Percentiles rank a stretch among this genome's conserved stretches.
Conservation (phyloP, 1,140 invertebrate species). For the Metopolophium dirhodum region DNA sequence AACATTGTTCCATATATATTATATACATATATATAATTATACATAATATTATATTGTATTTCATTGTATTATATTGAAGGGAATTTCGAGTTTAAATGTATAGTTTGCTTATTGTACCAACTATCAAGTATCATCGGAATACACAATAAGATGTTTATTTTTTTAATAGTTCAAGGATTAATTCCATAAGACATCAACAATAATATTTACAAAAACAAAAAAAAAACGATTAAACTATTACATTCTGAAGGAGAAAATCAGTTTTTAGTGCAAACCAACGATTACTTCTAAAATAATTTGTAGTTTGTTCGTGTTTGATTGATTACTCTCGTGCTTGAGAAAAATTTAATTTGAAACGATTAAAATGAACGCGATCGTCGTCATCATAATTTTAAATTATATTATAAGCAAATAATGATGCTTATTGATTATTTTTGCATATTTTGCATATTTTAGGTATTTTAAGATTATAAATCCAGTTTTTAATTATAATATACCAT, state of each 20-base stretch:
- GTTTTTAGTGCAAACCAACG: neutral
- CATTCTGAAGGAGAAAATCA: neutral
- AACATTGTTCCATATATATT: neutral
- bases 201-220: neutral
- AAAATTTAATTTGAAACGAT: neutral
- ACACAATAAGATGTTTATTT: neutral
- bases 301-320: neutral
- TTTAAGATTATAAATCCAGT: too few species aligned
- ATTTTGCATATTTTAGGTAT: too few species aligned
- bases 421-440: too few species aligned
- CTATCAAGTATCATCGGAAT: neutral
- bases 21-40: neutral
- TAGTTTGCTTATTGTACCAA: neutral
- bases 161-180: conserved; percentile 6
- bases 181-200: neutral
- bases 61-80: neutral
- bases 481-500: too few species aligned
- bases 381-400: neutral
- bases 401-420: neutral
- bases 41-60: neutral
- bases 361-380: neutral
- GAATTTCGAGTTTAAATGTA: neutral
- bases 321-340: neutral
- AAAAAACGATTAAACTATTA: neutral
- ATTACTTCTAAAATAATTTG: neutral